Evolutionary conservation across 2,888 invertebrate species (phyloP).

Genomic region (Sesamia inferens): DNA sequence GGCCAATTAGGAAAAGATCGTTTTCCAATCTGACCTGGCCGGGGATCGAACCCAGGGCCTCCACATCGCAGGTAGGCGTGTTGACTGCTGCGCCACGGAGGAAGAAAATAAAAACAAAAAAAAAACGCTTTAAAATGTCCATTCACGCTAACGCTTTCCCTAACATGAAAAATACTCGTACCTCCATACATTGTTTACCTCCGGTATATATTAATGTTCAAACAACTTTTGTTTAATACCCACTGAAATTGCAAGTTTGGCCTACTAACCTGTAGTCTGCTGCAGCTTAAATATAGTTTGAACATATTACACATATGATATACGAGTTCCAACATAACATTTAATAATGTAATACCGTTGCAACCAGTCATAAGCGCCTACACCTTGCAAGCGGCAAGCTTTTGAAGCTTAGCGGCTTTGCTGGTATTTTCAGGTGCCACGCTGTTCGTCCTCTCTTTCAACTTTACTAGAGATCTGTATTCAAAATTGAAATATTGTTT

Average conservation of each 20-base stretch:
- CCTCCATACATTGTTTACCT: background rate
- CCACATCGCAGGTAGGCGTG: too few relatives aligned
- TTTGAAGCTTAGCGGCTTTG: constrained; percentile 7
- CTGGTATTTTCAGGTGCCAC: background rate
- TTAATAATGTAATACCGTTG: constrained; percentile 35
- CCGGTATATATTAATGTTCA: background rate
- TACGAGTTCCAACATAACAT: constrained; percentile 48
- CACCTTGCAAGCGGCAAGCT: constrained; percentile 7
- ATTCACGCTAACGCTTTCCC: background rate
- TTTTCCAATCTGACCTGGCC: too few relatives aligned
- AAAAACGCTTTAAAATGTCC: background rate
- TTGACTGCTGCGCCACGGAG: too few relatives aligned
- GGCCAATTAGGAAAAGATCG: too few relatives aligned
- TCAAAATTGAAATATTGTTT: too few relatives aligned
- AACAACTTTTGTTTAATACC: constrained; percentile 8
- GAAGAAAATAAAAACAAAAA: too few relatives aligned
- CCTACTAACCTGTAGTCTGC: constrained; percentile 34
- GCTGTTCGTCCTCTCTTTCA: background rate
- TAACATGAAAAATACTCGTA: background rate
- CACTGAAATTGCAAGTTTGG: constrained; percentile 32
- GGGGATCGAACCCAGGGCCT: too few relatives aligned
- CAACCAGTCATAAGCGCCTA: constrained; percentile 34
- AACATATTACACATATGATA: constrained; percentile 42
- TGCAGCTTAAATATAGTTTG: constrained; percentile 32
- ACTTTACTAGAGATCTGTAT: too few relatives aligned